These are phyloP conservation scores for Tholera decimalis DNA, from an alignment of 2,888 invertebrate genomes.

Conservation along the genomic window DNA sequence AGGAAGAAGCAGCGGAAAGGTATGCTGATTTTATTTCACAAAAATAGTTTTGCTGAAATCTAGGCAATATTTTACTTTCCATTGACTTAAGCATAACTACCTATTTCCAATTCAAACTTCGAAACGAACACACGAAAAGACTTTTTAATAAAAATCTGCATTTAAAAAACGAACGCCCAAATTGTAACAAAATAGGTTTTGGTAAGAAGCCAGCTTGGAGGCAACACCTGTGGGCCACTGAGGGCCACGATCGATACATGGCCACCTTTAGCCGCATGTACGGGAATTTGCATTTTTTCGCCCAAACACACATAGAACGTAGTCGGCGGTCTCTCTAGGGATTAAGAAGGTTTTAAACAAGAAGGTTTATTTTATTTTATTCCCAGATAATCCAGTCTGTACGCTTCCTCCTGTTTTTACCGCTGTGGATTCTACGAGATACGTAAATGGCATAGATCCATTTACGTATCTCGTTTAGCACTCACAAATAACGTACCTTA, in stretches of 20 bases:
- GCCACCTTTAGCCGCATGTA: conserved; percentile 42
- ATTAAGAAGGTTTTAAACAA: conserved; percentile 36
- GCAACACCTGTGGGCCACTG: conserved; percentile 56
- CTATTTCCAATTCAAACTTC: not conserved
- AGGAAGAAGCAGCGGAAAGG: not conserved
- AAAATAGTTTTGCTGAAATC: too few species aligned
- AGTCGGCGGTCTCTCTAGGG: conserved; percentile 29
- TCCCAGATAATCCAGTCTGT: conserved; percentile 9
- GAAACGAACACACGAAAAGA: not conserved
- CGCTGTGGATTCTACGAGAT: not conserved
- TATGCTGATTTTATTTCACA: not conserved
- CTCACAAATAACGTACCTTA: too few species aligned
- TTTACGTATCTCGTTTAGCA: too few species aligned
- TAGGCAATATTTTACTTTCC: too few species aligned
- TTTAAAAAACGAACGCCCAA: conserved; percentile 35
- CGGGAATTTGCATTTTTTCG: conserved; percentile 58
- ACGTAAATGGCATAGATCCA: not conserved
- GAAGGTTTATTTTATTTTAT: conserved; percentile 27
- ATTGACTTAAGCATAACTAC: too few species aligned
- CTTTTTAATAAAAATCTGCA: conserved; percentile 18
- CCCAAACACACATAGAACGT: conserved; percentile 28
- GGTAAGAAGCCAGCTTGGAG: conserved; percentile 47
- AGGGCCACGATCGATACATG: conserved; percentile 52
- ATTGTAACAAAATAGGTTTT: conserved; percentile 45
- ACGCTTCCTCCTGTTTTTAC: not conserved